Conservation (phyloP, 2,888 invertebrate genomes). For the Epistrophe grossulariae region DNA sequence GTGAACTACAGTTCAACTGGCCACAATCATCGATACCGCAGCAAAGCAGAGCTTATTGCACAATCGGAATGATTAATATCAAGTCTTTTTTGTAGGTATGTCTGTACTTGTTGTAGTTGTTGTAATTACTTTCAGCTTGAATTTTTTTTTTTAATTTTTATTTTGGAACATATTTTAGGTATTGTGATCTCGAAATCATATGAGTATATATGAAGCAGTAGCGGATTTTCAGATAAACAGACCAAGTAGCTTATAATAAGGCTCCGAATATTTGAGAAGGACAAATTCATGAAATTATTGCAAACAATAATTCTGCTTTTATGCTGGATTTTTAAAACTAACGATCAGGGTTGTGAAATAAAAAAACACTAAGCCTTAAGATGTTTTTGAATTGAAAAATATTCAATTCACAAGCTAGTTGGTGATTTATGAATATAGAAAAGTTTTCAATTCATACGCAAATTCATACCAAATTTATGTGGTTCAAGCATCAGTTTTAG, state of each 20-base stretch:
- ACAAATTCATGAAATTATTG: not conserved
- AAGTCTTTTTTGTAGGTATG: slow-evolving; percentile 14
- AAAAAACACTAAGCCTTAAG: no score
- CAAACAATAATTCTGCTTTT: no score
- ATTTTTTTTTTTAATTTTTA: not conserved
- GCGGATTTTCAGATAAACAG: not conserved
- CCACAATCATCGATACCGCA: not conserved
- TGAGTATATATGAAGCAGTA: not conserved
- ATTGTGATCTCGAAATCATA: slow-evolving; percentile 34
- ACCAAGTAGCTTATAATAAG: not conserved
- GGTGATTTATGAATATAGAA: no score
- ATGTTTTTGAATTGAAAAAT: no score
- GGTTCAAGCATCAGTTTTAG: no score
- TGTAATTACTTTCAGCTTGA: slow-evolving; percentile 25
- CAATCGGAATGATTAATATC: slow-evolving; percentile 69
- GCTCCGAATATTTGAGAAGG: no score
- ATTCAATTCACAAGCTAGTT: no score
- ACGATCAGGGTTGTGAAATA: no score
- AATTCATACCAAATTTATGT: no score
- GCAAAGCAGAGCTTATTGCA: slow-evolving; percentile 45
- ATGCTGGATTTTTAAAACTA: no score
- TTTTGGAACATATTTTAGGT: not conserved
- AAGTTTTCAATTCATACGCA: no score
- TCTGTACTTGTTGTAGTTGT: slow-evolving; percentile 1
- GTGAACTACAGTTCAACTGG: slow-evolving; percentile 54